Base-by-base conservation (phyloP, 2,113 vertebrate genomes). In the Brachypteracias leptosomus region DNA sequence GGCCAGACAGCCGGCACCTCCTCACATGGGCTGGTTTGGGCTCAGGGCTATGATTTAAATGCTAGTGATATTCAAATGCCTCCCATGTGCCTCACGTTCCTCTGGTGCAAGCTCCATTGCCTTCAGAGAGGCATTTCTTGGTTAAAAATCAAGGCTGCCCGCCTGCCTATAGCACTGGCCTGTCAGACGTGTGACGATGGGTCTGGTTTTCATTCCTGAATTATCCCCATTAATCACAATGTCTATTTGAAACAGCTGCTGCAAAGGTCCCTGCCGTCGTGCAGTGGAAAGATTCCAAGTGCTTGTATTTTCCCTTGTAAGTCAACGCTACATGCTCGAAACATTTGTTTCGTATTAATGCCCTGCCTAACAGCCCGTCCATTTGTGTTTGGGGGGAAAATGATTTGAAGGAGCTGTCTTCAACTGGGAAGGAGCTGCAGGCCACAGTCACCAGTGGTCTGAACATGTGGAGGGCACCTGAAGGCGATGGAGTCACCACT, bases 231-330 rank as follows among this genome's bases (percentile, higher is more conserved):
- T 97, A 97, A 97, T 97, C 96, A 97, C 93, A 93, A 90, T 7
- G 63, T 96, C 93, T 96, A 97, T 97, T 97, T 5, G 54, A 97
- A 97, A 96, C 97, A 97, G 97, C 97, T 97, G 97, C 93, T 96
- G 85, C 2, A 18, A 93, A 95, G 92, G 96, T 97, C 94, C 95
- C 93, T n/a, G 91, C 96, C 75, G 51, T 84, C 58, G 91, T 95
- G 87, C 74, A 89, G 93, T 94, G 97, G 95, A 97, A 96, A 94
- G 85, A 92, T 95, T 97, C 96, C 96, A 96, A 96, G 71, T 85
- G 95, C 96, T 97, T 97, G 96, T 96, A 95, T 97, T 97, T 97
- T 96, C 94, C 96, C 97, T 96, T 93, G 86, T 96, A 96, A 97
- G 95, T 96, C 97, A 97, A 58, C 55, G 82, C 95, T 95, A 96